Evolutionary conservation across 1,140 invertebrate genomes (phyloP), one percentile per base, ranked within the genome.

Genomic region (Bombus impatiens): DNA sequence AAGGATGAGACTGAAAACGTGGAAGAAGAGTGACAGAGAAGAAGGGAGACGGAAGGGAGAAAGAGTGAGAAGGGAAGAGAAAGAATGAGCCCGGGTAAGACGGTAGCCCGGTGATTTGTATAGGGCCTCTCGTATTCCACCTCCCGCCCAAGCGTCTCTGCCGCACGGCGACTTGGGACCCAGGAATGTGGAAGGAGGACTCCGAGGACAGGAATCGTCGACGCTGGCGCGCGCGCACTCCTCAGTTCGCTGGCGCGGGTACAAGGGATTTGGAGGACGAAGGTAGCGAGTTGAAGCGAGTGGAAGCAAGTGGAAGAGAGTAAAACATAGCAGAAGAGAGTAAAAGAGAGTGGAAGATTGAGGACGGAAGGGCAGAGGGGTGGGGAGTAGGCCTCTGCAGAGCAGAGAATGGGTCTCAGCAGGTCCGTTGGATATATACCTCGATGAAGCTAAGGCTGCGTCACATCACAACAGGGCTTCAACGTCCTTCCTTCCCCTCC

Each of bases 61-160:
- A 68, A 44, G 87, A 84, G 82, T 6, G 70, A 82, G 80, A 83
- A 86, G 68, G 67, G 84, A 15, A 65, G 78, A 92, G 87, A 89
- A 86, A 92, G 89, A 91, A 78, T 86, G 83, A 90, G 88, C 72
- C 86, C 88, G 93, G 91, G 93, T 94, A 94, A 93, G 93, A 92
- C 93, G 92, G 93, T 94, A 94, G 93, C 92, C 88, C 93, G 93
- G 92, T 94, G 93, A 94, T 94, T 94, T 94, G 93, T 94, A 94
- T 94, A 93, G 92, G 93, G 91, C 91, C 92, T 92, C 88, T 93
- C 92, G 93, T 92, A 92, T 93, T 93, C 92, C 91, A 92, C 92
- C 89, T 92, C 92, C 91, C 91, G 90, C 90, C 90, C 78, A 86
- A 84, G 88, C 89, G 77, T 87, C 87, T 74, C 76, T 76, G 80